These are phyloP conservation scores for Harpalus rubripes DNA, from an alignment of 2,888 invertebrate species.

Conservation along the genomic window DNA sequence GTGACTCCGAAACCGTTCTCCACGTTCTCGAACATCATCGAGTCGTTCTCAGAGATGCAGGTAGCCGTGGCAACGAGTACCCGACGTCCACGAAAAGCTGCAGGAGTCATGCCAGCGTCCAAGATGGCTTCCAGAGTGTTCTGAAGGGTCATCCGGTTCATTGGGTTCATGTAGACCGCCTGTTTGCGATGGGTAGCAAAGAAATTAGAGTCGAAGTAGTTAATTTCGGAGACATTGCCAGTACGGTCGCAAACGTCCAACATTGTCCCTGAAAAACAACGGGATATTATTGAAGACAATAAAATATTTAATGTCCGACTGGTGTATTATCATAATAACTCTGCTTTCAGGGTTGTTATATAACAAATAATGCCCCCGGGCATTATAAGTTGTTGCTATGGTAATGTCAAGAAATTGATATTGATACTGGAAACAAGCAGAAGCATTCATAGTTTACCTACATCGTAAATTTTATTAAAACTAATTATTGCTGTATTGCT, in stretches of 20 bases:
- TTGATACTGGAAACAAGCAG: too few relatives aligned
- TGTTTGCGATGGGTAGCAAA: conserved; percentile 78
- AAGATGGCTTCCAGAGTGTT: conserved; percentile 77
- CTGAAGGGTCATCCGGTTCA: conserved; percentile 77
- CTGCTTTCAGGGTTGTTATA: too few relatives aligned
- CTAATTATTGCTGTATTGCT: too few relatives aligned
- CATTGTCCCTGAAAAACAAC: too few relatives aligned
- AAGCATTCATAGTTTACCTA: too few relatives aligned
- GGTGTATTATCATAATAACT: too few relatives aligned
- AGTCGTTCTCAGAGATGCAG: conserved; percentile 77
- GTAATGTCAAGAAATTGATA: too few relatives aligned
- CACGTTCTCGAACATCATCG: conserved; percentile 78
- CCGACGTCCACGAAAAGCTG: conserved; percentile 75
- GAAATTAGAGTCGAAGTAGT: conserved; percentile 77
- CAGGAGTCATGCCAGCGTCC: conserved; percentile 78
- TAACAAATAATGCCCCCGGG: too few relatives aligned
- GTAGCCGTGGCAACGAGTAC: conserved; percentile 77
- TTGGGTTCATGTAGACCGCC: conserved; percentile 77
- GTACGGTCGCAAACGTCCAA: conserved; percentile 73
- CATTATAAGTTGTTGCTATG: too few relatives aligned
- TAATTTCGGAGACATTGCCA: conserved; percentile 74
- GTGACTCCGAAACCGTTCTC: conserved; percentile 83
- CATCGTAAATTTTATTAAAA: too few relatives aligned
- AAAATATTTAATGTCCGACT: too few relatives aligned
- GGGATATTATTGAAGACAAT: too few relatives aligned